Conservation (phyloP, 2,888 invertebrate species). For the Dynastes tityus region DNA sequence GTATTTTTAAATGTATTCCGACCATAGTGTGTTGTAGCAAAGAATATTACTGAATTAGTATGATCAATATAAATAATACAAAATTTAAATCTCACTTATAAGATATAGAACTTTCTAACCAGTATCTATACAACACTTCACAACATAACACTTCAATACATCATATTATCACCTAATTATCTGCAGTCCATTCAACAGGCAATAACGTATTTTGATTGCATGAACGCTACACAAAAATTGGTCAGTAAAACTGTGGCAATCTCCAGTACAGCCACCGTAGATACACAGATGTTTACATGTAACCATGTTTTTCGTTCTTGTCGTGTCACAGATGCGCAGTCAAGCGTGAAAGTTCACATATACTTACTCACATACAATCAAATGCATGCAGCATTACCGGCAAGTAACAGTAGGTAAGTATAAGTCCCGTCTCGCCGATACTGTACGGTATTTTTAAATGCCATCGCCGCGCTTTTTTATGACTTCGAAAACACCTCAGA, state of each 20-base stretch:
- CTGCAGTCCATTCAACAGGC: no score
- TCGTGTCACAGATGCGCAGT: slow-evolving; percentile 27
- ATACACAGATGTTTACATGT: not conserved
- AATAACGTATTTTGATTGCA: not conserved
- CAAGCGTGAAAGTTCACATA: slow-evolving; percentile 28
- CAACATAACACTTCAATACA: no score
- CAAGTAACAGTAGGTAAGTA: slow-evolving; percentile 1
- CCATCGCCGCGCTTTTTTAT: slow-evolving; percentile 5
- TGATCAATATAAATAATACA: no score
- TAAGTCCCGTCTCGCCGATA: not conserved
- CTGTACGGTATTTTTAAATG: slow-evolving; percentile 34
- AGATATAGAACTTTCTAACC: no score
- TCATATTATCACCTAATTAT: no score
- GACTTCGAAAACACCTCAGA: not conserved
- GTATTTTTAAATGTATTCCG: no score
- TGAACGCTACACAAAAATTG: not conserved
- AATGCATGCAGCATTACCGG: not conserved
- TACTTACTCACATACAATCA: not conserved
- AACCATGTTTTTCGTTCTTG: not conserved
- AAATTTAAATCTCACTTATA: no score
- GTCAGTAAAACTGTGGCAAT: slow-evolving; percentile 14
- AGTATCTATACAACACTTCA: no score
- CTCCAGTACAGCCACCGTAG: not conserved
- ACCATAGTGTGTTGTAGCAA: no score
- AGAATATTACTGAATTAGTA: no score